Percentiles rank a stretch among this genome's conserved stretches.
These are phyloP conservation scores for Halocaridina rubra DNA, from an alignment of 2,888 invertebrate species.

Conservation along the genomic window DNA sequence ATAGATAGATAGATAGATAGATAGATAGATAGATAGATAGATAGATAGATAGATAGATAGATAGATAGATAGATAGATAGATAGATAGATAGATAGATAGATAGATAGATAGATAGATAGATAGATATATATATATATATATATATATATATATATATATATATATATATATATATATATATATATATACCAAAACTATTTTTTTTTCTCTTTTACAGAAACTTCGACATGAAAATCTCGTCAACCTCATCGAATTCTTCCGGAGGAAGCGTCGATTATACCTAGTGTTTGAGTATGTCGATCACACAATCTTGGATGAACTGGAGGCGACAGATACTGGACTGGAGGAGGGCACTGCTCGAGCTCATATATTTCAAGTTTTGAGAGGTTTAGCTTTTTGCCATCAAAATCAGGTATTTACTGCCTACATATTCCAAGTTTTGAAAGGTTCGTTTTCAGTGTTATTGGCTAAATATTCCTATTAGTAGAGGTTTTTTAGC, in stretches of 20 bases:
- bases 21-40: constrained; percentile 22
- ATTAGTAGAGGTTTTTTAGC: no score
- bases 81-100: no score
- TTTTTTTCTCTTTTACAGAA: constrained; percentile 73
- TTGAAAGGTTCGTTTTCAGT: no score
- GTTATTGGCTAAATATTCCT: no score
- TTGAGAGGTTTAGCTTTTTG: constrained; percentile 85
- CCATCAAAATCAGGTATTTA: constrained; percentile 85
- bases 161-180: constrained; percentile 5
- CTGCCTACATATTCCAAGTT: no score
- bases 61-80: no score
- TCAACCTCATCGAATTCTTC: constrained; percentile 90
- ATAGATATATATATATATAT: constrained; percentile 15
- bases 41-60: not conserved
- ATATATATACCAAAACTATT: not conserved
- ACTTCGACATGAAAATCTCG: constrained; percentile 87
- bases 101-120: constrained; percentile 13
- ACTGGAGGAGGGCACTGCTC: constrained; percentile 79
- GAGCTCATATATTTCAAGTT: constrained; percentile 84
- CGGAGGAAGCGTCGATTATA: constrained; percentile 85
- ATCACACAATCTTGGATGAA: constrained; percentile 87
- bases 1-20: constrained; percentile 13
- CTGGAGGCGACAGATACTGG: constrained; percentile 80
- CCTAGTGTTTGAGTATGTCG: constrained; percentile 88
- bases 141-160: constrained; percentile 23